phyloP scores from a whole-genome alignment of 2,797 vertebrate genomes.

The Mormyrus hasselquistii region DNA sequence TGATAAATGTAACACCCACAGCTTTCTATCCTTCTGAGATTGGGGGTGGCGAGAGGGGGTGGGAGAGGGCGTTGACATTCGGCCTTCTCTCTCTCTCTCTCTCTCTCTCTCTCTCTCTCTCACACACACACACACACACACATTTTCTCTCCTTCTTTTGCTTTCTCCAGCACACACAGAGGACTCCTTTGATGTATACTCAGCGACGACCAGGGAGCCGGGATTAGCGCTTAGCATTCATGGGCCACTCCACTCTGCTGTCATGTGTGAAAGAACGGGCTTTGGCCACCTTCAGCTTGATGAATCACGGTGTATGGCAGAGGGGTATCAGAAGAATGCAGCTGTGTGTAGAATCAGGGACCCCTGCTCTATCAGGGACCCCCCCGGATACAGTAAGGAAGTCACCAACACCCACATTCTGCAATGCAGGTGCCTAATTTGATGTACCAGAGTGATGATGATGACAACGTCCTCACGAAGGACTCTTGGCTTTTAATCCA shows the following conservation, averaged over 20 bases:
- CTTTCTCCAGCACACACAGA: background rate
- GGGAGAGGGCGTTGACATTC: background rate
- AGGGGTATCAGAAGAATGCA: background rate
- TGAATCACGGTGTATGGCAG: background rate
- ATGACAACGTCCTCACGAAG: background rate
- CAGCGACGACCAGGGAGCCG: background rate
- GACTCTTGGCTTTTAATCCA: background rate
- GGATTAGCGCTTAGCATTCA: conserved; percentile 21
- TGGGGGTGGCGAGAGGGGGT: background rate
- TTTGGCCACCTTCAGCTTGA: background rate
- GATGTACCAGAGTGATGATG: background rate
- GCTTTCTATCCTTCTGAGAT: conserved; percentile 7
- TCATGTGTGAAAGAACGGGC: background rate
- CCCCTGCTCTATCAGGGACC: background rate
- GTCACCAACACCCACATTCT: background rate
- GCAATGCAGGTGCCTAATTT: background rate
- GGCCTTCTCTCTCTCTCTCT: background rate
- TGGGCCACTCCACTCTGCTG: background rate
- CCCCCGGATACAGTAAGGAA: background rate
- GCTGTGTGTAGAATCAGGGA: background rate
- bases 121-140: background rate
- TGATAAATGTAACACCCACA: conserved; percentile 16
- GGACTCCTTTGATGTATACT: conserved; percentile 29
- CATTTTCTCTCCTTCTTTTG: background rate
- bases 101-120: background rate